These are phyloP conservation scores for Carlito syrichta DNA, from an alignment of 2,113 vertebrate species.

Conservation along the genomic window DNA sequence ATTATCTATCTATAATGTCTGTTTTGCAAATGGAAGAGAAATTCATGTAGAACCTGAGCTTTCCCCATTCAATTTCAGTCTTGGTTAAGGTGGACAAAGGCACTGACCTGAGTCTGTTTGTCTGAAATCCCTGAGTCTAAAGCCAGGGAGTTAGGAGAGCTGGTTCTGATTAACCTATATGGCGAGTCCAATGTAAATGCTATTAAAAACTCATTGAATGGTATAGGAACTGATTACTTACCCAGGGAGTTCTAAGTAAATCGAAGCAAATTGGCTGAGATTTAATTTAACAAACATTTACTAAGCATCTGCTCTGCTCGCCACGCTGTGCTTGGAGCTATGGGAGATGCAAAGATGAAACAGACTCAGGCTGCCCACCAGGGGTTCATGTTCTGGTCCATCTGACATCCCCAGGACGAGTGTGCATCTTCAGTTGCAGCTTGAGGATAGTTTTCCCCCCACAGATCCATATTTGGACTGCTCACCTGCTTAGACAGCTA, in stretches of 20 bases:
- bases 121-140: background rate
- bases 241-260: conserved; percentile 76
- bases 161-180: conserved; percentile 68
- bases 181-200: conserved; percentile 64
- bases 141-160: background rate
- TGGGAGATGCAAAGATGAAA: background rate
- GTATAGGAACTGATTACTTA: conserved; percentile 77
- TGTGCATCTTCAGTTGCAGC: rapidly evolving
- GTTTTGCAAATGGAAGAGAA: background rate
- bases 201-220: conserved; percentile 74
- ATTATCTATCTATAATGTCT: background rate
- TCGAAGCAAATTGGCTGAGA: conserved; percentile 75
- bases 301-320: conserved; percentile 56
- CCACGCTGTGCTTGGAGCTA: background rate
- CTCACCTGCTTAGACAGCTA: background rate
- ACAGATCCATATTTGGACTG: too few relatives aligned
- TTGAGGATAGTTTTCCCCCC: background rate
- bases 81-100: background rate
- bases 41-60: background rate
- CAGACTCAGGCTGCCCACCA: background rate
- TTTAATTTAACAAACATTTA: conserved; percentile 76
- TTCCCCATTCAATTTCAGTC: background rate
- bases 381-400: background rate
- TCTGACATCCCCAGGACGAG: too few relatives aligned
- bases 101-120: background rate